phyloP scores from a whole-genome alignment of 2,113 vertebrate species.

The Dicrurus megarhynchus region DNA sequence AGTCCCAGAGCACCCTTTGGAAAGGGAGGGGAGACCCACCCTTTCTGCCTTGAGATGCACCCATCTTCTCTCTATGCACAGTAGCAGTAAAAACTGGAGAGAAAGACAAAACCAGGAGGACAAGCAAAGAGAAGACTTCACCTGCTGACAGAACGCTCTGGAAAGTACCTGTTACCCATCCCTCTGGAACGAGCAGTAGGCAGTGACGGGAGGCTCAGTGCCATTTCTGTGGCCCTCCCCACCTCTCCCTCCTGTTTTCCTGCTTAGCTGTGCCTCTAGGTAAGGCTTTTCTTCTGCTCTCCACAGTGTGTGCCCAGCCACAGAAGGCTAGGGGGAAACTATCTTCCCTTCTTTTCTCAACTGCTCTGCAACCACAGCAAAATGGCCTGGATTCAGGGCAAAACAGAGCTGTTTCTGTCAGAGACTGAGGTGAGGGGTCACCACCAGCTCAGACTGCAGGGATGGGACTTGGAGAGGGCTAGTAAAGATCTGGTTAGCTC shows the following conservation, averaged over 20 bases:
- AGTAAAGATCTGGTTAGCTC: background rate
- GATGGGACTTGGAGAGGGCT: background rate
- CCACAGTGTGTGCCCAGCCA: fast-evolving
- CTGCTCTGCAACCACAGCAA: background rate
- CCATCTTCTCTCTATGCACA: background rate
- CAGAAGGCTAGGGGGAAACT: background rate
- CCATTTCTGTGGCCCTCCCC: background rate
- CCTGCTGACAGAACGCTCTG: background rate
- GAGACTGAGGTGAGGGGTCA: background rate
- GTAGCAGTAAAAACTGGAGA: background rate
- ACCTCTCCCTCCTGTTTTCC: background rate
- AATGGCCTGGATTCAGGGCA: background rate
- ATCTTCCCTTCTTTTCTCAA: background rate
- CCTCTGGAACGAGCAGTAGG: background rate
- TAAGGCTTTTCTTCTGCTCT: background rate
- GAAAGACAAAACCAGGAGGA: background rate
- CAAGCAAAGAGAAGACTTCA: background rate
- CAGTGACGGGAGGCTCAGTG: background rate
- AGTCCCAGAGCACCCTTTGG: background rate
- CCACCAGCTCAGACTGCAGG: background rate
- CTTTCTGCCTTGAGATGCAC: background rate
- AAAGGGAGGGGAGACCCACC: background rate
- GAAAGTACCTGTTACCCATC: background rate
- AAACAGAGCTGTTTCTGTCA: background rate
- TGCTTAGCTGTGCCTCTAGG: background rate